Conservation (phyloP, 1,140 invertebrate genomes). For the Berghia stephanieae region DNA sequence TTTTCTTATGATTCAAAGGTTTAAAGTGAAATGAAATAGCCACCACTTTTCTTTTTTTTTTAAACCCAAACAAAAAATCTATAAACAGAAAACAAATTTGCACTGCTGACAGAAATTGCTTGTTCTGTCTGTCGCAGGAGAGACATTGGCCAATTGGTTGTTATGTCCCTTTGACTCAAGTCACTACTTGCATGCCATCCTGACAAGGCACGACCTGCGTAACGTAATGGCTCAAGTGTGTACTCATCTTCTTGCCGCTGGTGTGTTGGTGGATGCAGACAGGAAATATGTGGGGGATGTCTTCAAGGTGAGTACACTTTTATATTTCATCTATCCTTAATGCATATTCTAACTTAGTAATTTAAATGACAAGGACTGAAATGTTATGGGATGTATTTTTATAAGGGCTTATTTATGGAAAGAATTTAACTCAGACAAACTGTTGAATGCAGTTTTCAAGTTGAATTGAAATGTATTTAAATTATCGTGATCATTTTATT, state of each 20-base stretch:
- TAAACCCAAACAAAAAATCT: neutral
- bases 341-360: too few relatives aligned
- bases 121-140: slow-evolving; percentile 72
- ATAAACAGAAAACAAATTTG: neutral
- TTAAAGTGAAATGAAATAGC: neutral
- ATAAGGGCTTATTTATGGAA: too few relatives aligned
- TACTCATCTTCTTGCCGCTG: slow-evolving; percentile 86
- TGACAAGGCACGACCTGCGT: slow-evolving; percentile 78
- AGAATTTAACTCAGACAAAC: too few relatives aligned
- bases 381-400: too few relatives aligned
- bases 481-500: too few relatives aligned
- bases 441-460: too few relatives aligned
- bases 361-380: too few relatives aligned
- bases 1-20: neutral
- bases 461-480: too few relatives aligned
- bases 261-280: slow-evolving; percentile 82
- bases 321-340: too few relatives aligned
- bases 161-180: slow-evolving; percentile 78
- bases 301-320: slow-evolving; percentile 77
- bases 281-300: slow-evolving; percentile 75
- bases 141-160: slow-evolving; percentile 90
- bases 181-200: slow-evolving; percentile 72
- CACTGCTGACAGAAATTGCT: neutral
- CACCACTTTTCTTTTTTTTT: neutral
- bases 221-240: slow-evolving; percentile 83